Evolutionary conservation across 2,888 invertebrate species (phyloP), one percentile per base, ranked within the genome.

Genomic region (Acheta domesticus): DNA sequence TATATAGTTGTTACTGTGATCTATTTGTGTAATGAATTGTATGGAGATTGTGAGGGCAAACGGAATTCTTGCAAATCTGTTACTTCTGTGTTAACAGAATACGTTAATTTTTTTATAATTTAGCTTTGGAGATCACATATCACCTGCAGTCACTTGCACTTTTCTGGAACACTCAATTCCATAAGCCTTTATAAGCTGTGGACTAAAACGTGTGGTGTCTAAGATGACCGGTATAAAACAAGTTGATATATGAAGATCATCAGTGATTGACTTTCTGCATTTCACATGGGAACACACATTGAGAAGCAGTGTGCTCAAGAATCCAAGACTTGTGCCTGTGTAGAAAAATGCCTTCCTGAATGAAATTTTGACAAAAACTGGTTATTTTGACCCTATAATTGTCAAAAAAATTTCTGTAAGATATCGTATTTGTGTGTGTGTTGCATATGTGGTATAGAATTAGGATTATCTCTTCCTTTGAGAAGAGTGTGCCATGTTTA

Each of bases 281-380:
- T 62, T 62, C 62, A 62, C 62, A 62, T 62, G 62, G 62, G 62
- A 62, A 19, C 62, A 62, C 62, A 62, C 62, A n/a, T 62, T 62
- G 62, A 62, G 62, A 62, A 62, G 62, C 62, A 62, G 62, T 62
- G 62, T 62, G 62, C 62, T 62, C 62, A 62, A 62, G 62, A 62
- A 62, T 62, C 14, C 62, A 62, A 62, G 16, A 62, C 62, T 62
- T 62, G 62, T 62, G 62, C 62, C 62, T 62, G 16, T 62, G 62
- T 62, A n/a, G n/a, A 62, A n/a, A 62, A 62, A 62, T 62, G 62
- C 62, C 62, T 62, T 62, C 62, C 62, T 62, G 14, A 62, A 19
- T n/a, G n/a, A 62, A 62, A 19, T 62, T 62, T 62, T 14, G n/a
- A 62, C 14, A 62, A 62, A n/a, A 62, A 62, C 62, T 62, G 62